Percentiles rank a stretch among this genome's conserved stretches.
phyloP scores from a whole-genome alignment of 2,888 invertebrate species.

The Rhingia campestris region DNA sequence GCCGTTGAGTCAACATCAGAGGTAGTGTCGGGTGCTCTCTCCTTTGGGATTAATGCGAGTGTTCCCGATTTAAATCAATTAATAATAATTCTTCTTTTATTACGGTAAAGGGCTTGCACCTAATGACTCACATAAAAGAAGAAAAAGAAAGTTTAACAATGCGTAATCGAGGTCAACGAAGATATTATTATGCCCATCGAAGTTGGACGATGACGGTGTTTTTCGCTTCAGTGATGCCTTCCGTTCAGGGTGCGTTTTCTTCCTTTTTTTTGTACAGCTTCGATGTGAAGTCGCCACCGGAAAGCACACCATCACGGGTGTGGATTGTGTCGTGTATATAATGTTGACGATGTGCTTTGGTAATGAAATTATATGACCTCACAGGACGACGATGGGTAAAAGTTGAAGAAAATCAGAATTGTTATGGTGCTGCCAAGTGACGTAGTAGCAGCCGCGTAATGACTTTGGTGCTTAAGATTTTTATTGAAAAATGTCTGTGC shows the following conservation, averaged over 20 bases:
- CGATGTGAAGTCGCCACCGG: conserved; percentile 25
- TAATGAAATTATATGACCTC: conserved; percentile 66
- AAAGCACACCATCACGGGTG: conserved; percentile 35
- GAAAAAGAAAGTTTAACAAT: conserved; percentile 45
- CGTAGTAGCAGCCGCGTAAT: conserved; percentile 31
- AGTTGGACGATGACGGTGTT: conserved; percentile 25
- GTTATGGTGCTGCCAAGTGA: conserved; percentile 38
- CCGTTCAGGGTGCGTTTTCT: not conserved
- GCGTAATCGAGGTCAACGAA: conserved; percentile 68
- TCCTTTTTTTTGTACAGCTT: not conserved
- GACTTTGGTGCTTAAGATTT: conserved; percentile 50
- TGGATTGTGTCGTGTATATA: not conserved
- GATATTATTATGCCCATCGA: conserved; percentile 52
- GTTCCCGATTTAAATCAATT: conserved; percentile 45
- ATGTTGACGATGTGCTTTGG: conserved; percentile 27
- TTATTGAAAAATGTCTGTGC: conserved; percentile 49
- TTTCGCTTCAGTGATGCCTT: conserved; percentile 20
- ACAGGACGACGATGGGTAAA: conserved; percentile 57
- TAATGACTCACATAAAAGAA: conserved; percentile 61
- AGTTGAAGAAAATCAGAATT: conserved; percentile 43
- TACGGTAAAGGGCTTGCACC: conserved; percentile 48
- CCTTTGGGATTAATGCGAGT: conserved; percentile 1
- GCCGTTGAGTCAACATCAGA: conserved; percentile 38
- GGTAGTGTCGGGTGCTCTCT: not conserved
- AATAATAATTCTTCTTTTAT: conserved; percentile 30